phyloP scores from a whole-genome alignment of 2,888 invertebrate species.

The Notodonta dromedarius region DNA sequence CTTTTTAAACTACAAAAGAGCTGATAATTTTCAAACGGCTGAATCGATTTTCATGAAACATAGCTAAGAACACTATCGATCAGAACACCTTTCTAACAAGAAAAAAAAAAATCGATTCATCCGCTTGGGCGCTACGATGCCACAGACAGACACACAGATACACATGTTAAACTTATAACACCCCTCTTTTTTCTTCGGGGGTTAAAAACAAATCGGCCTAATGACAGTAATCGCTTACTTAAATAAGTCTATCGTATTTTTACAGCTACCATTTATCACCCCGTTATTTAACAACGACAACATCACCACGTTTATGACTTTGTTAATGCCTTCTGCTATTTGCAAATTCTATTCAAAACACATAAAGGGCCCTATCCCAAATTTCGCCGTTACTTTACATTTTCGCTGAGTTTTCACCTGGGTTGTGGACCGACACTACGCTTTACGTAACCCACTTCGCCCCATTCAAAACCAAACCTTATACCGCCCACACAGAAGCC shows the following conservation, averaged over 20 bases:
- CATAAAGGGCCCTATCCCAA: slow-evolving; percentile 32
- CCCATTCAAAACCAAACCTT: slow-evolving; percentile 21
- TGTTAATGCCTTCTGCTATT: slow-evolving; percentile 28
- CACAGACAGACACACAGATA: no score
- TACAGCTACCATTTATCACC: neutral
- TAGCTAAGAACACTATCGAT: no score
- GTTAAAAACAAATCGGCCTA: no score
- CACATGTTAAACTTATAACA: no score
- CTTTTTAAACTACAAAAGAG: no score
- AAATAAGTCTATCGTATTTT: neutral
- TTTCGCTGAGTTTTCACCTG: slow-evolving; percentile 50
- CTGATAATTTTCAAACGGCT: no score
- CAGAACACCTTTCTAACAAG: no score
- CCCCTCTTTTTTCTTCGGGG: no score
- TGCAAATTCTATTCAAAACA: slow-evolving; percentile 30
- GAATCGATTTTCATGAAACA: no score
- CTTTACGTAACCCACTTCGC: slow-evolving; percentile 11
- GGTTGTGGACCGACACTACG: slow-evolving; percentile 14
- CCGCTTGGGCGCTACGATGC: no score
- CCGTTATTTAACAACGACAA: slow-evolving; percentile 13
- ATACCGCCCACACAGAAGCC: slow-evolving; percentile 8
- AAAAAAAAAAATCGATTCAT: no score
- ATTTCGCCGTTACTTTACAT: slow-evolving; percentile 41
- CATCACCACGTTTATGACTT: slow-evolving; percentile 18
- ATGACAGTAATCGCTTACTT: no score